Evolutionary conservation across 2,888 invertebrate species (phyloP).

Genomic region (Dicyrtoma fusca): DNA sequence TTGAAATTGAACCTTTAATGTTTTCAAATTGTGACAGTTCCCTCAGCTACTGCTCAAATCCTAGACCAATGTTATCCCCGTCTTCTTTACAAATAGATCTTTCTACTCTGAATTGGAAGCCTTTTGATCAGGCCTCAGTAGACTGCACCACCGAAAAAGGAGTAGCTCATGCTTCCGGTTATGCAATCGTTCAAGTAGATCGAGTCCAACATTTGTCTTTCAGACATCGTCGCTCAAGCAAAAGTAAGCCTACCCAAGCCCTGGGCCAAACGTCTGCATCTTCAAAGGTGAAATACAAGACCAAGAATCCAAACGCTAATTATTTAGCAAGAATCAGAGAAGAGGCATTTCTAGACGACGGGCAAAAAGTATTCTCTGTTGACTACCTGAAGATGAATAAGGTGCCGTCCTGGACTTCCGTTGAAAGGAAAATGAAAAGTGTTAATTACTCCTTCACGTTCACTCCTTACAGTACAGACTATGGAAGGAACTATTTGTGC

Average conservation of each 20-base stretch:
- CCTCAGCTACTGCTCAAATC: too few relatives aligned
- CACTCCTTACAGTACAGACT: too few relatives aligned
- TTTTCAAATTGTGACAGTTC: too few relatives aligned
- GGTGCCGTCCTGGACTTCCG: too few relatives aligned
- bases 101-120: neutral
- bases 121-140: neutral
- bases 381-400: neutral
- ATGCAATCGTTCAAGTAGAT: constrained; percentile 10
- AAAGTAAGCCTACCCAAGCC: neutral
- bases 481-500: neutral
- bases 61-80: too few relatives aligned
- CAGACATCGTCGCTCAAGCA: too few relatives aligned
- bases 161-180: neutral
- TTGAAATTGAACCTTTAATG: too few relatives aligned
- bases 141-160: neutral
- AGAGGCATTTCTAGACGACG: neutral
- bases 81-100: neutral
- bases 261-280: neutral
- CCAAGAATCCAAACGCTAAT: constrained; percentile 2
- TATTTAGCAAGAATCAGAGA: constrained; percentile 1
- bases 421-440: too few relatives aligned
- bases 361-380: neutral
- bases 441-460: too few relatives aligned
- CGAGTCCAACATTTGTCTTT: too few relatives aligned
- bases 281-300: neutral